Percentiles rank a stretch among this genome's conserved stretches.
Evolutionary conservation across 1,140 invertebrate species (phyloP).

Genomic region (Bombus confusus): DNA sequence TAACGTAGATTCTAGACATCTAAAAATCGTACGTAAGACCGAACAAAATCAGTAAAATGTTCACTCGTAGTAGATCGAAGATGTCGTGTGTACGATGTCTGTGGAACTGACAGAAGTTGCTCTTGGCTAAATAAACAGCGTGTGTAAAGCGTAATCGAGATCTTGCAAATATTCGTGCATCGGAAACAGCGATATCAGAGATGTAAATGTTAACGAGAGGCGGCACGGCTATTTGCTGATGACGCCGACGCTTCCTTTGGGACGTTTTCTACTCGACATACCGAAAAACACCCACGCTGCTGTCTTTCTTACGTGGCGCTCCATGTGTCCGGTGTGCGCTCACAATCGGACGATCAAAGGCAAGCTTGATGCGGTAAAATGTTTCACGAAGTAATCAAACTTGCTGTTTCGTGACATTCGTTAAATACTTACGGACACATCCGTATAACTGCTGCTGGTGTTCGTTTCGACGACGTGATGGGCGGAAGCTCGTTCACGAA

Average conservation of each 20-base stretch:
- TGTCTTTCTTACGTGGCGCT: neutral
- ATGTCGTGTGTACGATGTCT: neutral
- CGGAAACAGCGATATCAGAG: neutral
- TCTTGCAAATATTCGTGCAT: conserved; percentile 21
- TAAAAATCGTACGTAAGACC: neutral
- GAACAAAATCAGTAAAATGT: neutral
- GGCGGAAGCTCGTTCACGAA: neutral
- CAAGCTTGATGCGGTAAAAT: neutral
- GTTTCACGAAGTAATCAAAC: conserved; percentile 26
- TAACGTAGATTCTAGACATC: neutral
- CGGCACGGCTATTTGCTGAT: neutral
- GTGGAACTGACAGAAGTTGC: neutral
- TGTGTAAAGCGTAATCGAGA: conserved; percentile 26
- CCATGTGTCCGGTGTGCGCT: too few species aligned
- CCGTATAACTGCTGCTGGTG: too few species aligned
- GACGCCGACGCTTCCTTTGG: neutral
- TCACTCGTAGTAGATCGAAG: neutral
- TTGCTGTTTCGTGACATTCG: neutral
- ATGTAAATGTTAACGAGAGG: conserved; percentile 20
- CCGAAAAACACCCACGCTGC: neutral
- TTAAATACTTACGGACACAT: neutral
- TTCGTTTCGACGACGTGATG: neutral
- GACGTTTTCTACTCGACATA: neutral
- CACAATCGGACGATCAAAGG: conserved; percentile 13
- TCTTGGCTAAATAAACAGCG: neutral